phyloP scores from a whole-genome alignment of 2,797 vertebrate species.

The Hippocampus kuda region DNA sequence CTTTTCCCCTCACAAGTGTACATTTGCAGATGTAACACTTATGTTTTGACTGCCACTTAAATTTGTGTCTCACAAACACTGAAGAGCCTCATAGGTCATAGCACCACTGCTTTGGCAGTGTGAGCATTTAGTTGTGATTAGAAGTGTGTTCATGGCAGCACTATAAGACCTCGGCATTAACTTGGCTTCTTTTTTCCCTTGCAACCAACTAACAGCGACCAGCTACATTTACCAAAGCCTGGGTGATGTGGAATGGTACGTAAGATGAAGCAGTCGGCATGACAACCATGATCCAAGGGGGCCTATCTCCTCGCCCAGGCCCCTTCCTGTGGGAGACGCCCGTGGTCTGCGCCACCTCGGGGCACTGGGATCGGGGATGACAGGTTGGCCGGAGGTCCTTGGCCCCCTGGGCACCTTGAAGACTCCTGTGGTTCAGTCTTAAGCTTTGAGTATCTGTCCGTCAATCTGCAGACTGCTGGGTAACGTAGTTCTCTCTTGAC shows the following conservation, averaged over 20 bases:
- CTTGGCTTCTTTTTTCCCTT: slow-evolving; percentile 99
- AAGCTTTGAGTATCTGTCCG: slow-evolving; percentile 74
- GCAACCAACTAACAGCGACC: slow-evolving; percentile 98
- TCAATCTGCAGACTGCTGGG: slow-evolving; percentile 73
- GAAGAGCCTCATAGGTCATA: slow-evolving; percentile 29
- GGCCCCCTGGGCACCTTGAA: slow-evolving; percentile 91
- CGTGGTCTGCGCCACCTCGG: slow-evolving; percentile 96
- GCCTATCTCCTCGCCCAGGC: slow-evolving; percentile 78
- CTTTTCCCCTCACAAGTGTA: slow-evolving; percentile 68
- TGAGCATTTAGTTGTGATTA: slow-evolving; percentile 50
- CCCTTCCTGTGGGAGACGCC: slow-evolving; percentile 97
- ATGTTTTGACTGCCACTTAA: slow-evolving; percentile 28
- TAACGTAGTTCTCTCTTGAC: slow-evolving; percentile 61
- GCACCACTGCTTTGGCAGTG: slow-evolving; percentile 29
- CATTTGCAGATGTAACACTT: slow-evolving; percentile 52
- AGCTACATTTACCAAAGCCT: slow-evolving; percentile 99
- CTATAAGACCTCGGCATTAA: slow-evolving; percentile 79
- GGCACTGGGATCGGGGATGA: slow-evolving; percentile 99
- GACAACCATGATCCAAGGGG: slow-evolving; percentile 99
- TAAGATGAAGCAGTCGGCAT: slow-evolving; percentile 99
- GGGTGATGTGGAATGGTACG: slow-evolving; percentile 99
- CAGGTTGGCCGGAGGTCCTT: slow-evolving; percentile 99
- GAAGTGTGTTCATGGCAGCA: slow-evolving; percentile 49
- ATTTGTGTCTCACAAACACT: slow-evolving; percentile 11
- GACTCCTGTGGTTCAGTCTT: slow-evolving; percentile 97